Conservation (phyloP, 37 sponge, comb jelly and placozoan genomes). For the Beroe ovata region DNA sequence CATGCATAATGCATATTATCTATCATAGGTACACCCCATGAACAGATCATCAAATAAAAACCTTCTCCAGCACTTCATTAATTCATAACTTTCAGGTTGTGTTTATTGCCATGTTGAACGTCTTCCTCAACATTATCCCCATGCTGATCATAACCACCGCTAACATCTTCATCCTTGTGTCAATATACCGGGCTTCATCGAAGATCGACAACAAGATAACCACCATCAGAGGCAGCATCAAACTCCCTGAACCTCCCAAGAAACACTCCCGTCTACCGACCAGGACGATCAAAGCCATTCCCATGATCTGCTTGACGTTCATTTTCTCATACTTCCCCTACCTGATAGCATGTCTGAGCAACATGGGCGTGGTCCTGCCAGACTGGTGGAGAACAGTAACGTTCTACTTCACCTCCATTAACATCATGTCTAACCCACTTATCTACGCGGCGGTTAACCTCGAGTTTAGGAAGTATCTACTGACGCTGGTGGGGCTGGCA, state of each 20-base stretch:
- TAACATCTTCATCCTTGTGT: conserved; percentile 54
- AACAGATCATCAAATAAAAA: no score
- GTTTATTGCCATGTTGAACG: conserved; percentile 19
- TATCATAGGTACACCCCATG: no score
- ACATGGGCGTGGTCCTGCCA: conserved; percentile 20
- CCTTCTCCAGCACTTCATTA: no score
- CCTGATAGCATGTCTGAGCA: conserved; percentile 45
- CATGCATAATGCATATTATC: no score
- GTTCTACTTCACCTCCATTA: conserved; percentile 48
- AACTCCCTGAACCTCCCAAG: not conserved
- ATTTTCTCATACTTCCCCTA: conserved; percentile 65
- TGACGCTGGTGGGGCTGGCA: conserved; percentile 11
- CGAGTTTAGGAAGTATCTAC: not conserved
- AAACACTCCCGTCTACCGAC: not conserved
- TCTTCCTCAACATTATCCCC: conserved; percentile 30
- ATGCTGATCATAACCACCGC: conserved; percentile 30
- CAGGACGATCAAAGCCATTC: conserved; percentile 48
- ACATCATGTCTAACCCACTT: conserved; percentile 58
- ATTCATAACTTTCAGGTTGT: no score
- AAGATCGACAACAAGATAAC: conserved; percentile 22
- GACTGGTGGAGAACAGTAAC: conserved; percentile 45
- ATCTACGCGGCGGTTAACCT: conserved; percentile 37
- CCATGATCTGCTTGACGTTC: conserved; percentile 50
- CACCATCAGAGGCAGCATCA: not conserved
- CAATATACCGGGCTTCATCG: not conserved